Base-by-base conservation (phyloP, 2,797 vertebrate species). In the Malacoraja senta region DNA sequence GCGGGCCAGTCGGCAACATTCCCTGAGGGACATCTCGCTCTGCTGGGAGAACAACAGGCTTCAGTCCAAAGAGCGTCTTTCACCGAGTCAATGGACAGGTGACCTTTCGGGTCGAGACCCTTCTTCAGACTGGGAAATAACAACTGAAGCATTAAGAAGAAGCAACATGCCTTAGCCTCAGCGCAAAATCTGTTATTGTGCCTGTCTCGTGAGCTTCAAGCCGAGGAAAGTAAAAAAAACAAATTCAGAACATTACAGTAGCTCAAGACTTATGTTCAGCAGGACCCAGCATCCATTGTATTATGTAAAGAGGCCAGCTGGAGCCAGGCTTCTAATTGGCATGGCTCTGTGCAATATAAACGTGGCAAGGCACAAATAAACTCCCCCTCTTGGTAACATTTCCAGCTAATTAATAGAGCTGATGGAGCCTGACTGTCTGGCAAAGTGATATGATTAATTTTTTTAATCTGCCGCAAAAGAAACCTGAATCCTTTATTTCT, bases 401-500 rank as follows among this genome's bases (percentile, higher is more conserved):
- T 92, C 76, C 26, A 76, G 71, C 38, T 58, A 92, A 76, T 53
- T 74, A 44, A 26, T 72, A 24, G 90, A 74, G 24, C 3, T 74
- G 90, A 13, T 72, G 90, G 44, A 53, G 35, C 38, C 90, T 92
- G 90, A 15, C 35, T 92, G 44, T n/a, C 71, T 74, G 35, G 72
- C 71, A 76, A 44, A 92, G 44, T 92, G 68, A 92, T 44, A 58
- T 53, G 71, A 76, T 92, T 92, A 76, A 76, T 76, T 76, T 53
- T 21, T 91, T 21, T n/a, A 44, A 13, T 26, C 68, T 92, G 38
- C 68, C 53, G 58, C 35, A 92, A 92, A 92, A 92, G 65, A 29
- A 92, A 92, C 71, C 26, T 74, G 90, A 92, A 76, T 92, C 71
- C 71, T 84, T 84, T 61, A 86, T 63, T 58, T 29, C 9, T n/a